These are phyloP conservation scores for Pteria penguin DNA, from an alignment of 2,888 invertebrate genomes.

Conservation along the genomic window DNA sequence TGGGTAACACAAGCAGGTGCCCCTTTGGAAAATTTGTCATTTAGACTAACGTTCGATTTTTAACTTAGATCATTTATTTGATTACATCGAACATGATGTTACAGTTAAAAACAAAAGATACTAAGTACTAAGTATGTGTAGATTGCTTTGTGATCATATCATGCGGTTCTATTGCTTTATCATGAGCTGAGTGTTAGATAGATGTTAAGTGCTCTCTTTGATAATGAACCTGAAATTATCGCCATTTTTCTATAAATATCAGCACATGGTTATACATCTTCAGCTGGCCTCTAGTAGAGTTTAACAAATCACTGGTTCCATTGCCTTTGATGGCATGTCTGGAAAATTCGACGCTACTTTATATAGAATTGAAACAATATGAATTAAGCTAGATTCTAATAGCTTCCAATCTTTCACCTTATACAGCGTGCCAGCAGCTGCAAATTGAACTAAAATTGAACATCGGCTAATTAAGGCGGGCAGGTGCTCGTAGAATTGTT, in stretches of 20 bases:
- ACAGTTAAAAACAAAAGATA: too few species aligned
- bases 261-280: neutral
- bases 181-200: too few species aligned
- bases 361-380: constrained; percentile 1
- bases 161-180: too few species aligned
- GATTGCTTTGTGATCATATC: too few species aligned
- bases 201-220: too few species aligned
- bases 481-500: constrained; percentile 5
- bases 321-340: neutral
- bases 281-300: neutral
- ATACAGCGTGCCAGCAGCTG: neutral
- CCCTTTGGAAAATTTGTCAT: too few species aligned
- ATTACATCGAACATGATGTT: too few species aligned
- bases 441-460: constrained; percentile 5
- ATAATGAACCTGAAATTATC: too few species aligned
- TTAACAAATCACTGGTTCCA: neutral
- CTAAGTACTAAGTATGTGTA: too few species aligned
- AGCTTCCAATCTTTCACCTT: neutral
- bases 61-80: too few species aligned
- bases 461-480: constrained; percentile 25
- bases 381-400: neutral
- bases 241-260: neutral
- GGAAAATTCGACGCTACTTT: neutral
- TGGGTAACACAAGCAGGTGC: neutral
- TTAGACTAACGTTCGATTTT: too few species aligned